Evolutionary conservation across 2,888 invertebrate species (phyloP), one percentile per base, ranked within the genome.

Genomic region (Pediacus dermestoides): DNA sequence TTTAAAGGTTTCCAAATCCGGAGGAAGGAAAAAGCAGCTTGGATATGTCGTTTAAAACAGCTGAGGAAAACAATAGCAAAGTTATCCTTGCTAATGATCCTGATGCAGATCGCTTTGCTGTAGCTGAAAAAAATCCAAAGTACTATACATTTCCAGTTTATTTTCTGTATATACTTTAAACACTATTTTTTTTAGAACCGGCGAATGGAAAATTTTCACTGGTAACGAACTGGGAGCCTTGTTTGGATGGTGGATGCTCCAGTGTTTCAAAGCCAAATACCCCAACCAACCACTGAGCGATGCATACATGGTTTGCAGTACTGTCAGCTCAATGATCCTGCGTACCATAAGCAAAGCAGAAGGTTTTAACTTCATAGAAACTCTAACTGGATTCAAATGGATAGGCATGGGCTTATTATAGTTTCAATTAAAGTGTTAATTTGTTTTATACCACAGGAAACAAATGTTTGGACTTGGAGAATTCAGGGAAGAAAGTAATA

Each of bases 311-410:
- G 67, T 99, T 30, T 82, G 91, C 33, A 96, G 95, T 60, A 89
- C 96, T 1, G 99, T 99, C 18, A 97, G 96, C 46, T 96, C 96
- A 9, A 95, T 93, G 73, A 90, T 99, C 65, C 72, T 97, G 30
- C 72, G 78, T 15, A 80, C 92, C 1, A 87, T 99, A 64, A 83
- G 88, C 0, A 72, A 76, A 28, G 77, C 74, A 1, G 87, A 89
- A 61, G 94, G 89, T 2, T 86, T 85, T 39, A 76, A 81, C 53
- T 80, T 81, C 48, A 68, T 76, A 46, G 95, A 97, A 71, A 97
- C 99, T 0, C 74, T 99, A 34, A 99, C 99, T 1, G 99, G 99
- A 0, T 99, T 99, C 66, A 99, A 99, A 63, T 99, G 96, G 96
- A 95, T 99, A 90, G 97, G 92, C 72, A 46, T 65, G 42, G 32